These are phyloP conservation scores for Peromyscus eremicus DNA, from an alignment of 2,797 vertebrate species.

Conservation along the genomic window DNA sequence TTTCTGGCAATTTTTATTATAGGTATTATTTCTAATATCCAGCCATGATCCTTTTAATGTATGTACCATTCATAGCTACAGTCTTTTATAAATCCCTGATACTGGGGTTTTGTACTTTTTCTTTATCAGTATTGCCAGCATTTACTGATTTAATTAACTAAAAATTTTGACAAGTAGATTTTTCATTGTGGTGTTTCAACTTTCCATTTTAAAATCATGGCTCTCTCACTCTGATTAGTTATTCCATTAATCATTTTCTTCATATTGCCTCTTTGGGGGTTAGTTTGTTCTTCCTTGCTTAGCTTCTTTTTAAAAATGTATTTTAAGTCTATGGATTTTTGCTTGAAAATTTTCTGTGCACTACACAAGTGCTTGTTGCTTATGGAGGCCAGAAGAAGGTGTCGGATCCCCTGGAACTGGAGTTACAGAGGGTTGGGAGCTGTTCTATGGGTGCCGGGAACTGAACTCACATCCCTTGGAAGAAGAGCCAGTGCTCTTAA, in stretches of 20 bases:
- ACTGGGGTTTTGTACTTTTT: not conserved
- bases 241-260: not conserved
- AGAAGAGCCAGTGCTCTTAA: not conserved
- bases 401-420: not conserved
- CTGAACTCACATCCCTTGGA: not conserved
- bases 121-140: not conserved
- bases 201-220: not conserved
- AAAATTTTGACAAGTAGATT: not conserved
- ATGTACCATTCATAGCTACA: not conserved
- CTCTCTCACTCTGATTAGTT: not conserved
- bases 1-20: not conserved
- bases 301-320: not conserved
- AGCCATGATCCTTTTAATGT: not conserved
- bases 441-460: not conserved
- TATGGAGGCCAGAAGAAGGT: not conserved
- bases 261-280: not conserved
- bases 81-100: not conserved
- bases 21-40: not conserved
- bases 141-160: slow-evolving; percentile 7
- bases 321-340: not conserved
- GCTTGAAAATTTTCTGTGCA: not conserved
- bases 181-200: not conserved
- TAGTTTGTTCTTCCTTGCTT: not conserved
- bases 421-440: not conserved
- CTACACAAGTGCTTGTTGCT: not conserved